These are phyloP conservation scores for Tineola bisselliella DNA, from an alignment of 2,888 invertebrate genomes.

Conservation along the genomic window DNA sequence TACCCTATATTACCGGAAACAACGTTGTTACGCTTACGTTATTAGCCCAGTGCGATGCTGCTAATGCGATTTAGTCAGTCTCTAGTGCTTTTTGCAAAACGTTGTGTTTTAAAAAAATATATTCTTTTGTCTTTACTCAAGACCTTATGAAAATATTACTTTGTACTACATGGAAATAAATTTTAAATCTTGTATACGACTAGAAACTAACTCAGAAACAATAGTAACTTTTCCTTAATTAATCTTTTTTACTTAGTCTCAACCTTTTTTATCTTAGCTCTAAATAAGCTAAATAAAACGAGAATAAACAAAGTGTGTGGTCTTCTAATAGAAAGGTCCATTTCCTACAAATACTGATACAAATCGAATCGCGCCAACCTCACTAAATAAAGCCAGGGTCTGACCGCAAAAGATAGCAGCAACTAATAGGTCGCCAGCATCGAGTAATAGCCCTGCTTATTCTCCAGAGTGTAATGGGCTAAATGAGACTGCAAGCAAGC, in stretches of 20 bases:
- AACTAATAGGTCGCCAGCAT: conserved; percentile 11
- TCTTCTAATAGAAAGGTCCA: neutral
- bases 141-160: no score
- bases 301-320: neutral
- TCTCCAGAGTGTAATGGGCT: conserved; percentile 5
- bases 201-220: neutral
- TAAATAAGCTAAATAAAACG: neutral
- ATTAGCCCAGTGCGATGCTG: no score
- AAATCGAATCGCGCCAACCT: conserved; percentile 3
- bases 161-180: neutral
- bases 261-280: neutral
- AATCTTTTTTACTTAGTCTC: neutral
- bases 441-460: conserved; percentile 5
- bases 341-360: neutral
- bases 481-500: conserved; percentile 9
- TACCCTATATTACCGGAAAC: no score
- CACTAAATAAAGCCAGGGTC: neutral
- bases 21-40: no score
- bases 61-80: no score
- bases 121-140: no score
- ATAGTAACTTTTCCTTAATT: neutral
- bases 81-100: no score
- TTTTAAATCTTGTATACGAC: neutral
- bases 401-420: conserved; percentile 13
- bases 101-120: no score